Evolutionary conservation across 2,113 vertebrate species (phyloP), one percentile per base, ranked within the genome.

Genomic region (Clarias gariepinus): DNA sequence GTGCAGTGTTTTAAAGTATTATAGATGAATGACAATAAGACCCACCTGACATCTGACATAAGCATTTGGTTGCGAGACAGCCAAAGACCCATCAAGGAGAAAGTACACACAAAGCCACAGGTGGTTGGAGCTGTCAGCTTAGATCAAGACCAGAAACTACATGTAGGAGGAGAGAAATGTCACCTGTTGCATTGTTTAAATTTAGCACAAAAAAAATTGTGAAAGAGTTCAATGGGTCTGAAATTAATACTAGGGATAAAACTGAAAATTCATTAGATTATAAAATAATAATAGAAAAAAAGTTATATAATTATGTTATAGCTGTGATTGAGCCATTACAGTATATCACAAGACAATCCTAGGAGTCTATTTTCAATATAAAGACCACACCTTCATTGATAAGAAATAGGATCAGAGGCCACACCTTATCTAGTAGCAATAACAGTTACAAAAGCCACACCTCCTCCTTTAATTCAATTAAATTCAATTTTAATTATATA

Each of bases 91-190:
- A 2, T 28, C 47, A 18, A 78, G 25, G 79, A 21, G 47, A 57
- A 77, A 61, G 47, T 81, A 85, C 84, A 71, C 78, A 71, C 78
- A 61, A 33, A 82, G 85, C 78, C 87, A 85, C 87, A 88, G 89
- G 85, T 90, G 41, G 68, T 55, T 60, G 36, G 78, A 57, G 11
- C 78, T 79, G 78, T 88, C 89, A 87, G 60, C 21, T 84, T 79
- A 3, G 55, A 81, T 89, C 76, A 87, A n/a, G 28, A 25, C 18
- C 80, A 63, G 55, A 16, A 77, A 23, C 33, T 23, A 12, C 69
- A 47, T 8, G 30, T 18, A 23, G 36, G 69, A 47, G 19, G 33
- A 73, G 69, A 41, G 21, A 41, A 36, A 33, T 4, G 6, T 19
- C 18, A 8, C 19, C 69, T 73, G 69, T 41, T 23, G 19, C 33